Percentiles rank a stretch among this genome's conserved stretches.
These are phyloP conservation scores for Lutjanus argentimaculatus DNA, from an alignment of 2,797 vertebrate genomes.

Conservation along the genomic window DNA sequence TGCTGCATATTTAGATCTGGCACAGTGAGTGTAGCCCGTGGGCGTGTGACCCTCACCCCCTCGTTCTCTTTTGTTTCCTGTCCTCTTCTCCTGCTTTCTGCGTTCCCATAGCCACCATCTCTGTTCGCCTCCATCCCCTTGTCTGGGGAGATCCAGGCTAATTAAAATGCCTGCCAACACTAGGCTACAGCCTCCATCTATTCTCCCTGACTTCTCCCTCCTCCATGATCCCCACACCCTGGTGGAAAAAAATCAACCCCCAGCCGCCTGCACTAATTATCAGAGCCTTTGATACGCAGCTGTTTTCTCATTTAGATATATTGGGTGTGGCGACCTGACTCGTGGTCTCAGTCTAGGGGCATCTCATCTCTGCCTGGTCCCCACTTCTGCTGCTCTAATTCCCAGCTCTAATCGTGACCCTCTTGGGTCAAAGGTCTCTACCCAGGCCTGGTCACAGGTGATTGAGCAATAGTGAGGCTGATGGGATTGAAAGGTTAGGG, in stretches of 20 bases:
- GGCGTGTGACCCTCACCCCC: conserved; percentile 58
- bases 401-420: conserved; percentile 69
- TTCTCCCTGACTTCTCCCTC: conserved; percentile 46
- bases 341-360: conserved; percentile 22
- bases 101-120: conserved; percentile 73
- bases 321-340: conserved; percentile 54
- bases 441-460: conserved; percentile 81
- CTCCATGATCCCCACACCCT: conserved; percentile 45
- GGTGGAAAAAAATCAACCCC: conserved; percentile 54
- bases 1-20: conserved; percentile 75
- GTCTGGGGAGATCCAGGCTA: conserved; percentile 65
- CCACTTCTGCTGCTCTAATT: conserved; percentile 53
- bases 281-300: conserved; percentile 67
- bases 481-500: conserved; percentile 83
- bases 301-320: conserved; percentile 53
- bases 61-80: conserved; percentile 71
- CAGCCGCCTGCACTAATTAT: conserved; percentile 66
- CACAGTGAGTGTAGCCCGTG: conserved; percentile 54
- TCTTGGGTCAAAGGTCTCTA: conserved; percentile 65
- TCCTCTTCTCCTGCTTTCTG: conserved; percentile 31
- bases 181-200: conserved; percentile 45
- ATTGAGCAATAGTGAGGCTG: conserved; percentile 78
- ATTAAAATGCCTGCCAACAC: conserved; percentile 78
- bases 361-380: conserved; percentile 51
- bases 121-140: conserved; percentile 29